A percentile compares a stretch with the other conserved stretches of the same genome.
These are phyloP conservation scores for Petrocephalus schoutedeni DNA, from an alignment of 2,797 vertebrate species.

Conservation along the genomic window DNA sequence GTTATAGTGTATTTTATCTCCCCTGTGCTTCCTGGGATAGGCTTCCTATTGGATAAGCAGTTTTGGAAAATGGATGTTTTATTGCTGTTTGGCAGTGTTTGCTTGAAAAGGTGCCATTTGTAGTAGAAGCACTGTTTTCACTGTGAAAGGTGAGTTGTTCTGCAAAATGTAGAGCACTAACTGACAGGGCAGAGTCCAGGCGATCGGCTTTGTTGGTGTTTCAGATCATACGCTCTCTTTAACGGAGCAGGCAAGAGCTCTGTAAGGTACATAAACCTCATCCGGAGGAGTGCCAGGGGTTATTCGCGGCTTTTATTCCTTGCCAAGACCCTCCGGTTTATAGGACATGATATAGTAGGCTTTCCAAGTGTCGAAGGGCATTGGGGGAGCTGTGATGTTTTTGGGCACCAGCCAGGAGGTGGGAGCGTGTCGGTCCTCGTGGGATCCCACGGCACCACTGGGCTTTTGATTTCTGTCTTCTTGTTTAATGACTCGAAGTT, in stretches of 20 bases:
- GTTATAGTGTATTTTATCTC: neutral
- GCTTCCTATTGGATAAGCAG: neutral
- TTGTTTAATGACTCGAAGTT: constrained; percentile 1
- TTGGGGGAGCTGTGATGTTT: neutral
- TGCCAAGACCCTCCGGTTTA: constrained; percentile 8
- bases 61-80: neutral
- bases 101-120: neutral
- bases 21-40: neutral
- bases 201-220: neutral
- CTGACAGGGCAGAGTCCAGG: neutral
- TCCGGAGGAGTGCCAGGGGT: constrained; percentile 28
- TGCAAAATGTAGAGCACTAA: neutral
- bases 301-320: constrained; percentile 19
- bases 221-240: neutral
- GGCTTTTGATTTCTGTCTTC: neutral
- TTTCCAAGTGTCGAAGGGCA: neutral
- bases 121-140: neutral
- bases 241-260: constrained; percentile 16
- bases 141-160: neutral
- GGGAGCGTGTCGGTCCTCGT: neutral
- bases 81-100: neutral
- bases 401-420: neutral
- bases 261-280: constrained; percentile 28
- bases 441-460: neutral
- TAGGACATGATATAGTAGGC: neutral